Conservation (phyloP, 92 coral and sea anemone species). For the Diadumene lineata region DNA sequence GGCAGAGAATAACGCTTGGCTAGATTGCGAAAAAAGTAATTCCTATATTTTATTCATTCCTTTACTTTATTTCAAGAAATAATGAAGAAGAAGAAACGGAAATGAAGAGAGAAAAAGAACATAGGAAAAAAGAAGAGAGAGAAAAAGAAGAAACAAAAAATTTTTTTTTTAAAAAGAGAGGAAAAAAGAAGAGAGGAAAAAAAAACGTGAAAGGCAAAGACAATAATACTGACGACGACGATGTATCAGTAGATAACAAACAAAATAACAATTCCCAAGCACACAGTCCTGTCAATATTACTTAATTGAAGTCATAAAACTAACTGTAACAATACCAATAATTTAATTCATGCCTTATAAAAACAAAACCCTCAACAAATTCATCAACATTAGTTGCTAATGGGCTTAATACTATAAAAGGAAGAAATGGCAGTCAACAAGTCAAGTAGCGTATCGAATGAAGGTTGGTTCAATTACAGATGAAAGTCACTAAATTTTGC, state of each 20-base stretch:
- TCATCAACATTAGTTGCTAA: neutral
- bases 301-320: neutral
- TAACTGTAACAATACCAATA: neutral
- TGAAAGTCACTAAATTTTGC: neutral
- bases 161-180: neutral
- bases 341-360: neutral
- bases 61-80: too few relatives aligned
- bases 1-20: too few relatives aligned
- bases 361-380: neutral
- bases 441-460: slow-evolving; percentile 1
- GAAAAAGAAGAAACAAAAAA: neutral
- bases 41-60: too few relatives aligned
- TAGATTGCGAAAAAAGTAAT: too few relatives aligned
- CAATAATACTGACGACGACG: neutral
- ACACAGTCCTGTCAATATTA: neutral
- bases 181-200: neutral
- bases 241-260: neutral
- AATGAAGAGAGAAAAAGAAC: neutral
- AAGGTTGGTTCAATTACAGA: neutral
- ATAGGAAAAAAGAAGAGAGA: neutral
- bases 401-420: neutral
- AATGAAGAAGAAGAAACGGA: neutral
- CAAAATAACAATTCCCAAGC: neutral
- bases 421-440: neutral
- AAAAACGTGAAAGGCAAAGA: neutral